phyloP scores from a whole-genome alignment of 1,140 invertebrate species.

The Conopomorpha cramerella region DNA sequence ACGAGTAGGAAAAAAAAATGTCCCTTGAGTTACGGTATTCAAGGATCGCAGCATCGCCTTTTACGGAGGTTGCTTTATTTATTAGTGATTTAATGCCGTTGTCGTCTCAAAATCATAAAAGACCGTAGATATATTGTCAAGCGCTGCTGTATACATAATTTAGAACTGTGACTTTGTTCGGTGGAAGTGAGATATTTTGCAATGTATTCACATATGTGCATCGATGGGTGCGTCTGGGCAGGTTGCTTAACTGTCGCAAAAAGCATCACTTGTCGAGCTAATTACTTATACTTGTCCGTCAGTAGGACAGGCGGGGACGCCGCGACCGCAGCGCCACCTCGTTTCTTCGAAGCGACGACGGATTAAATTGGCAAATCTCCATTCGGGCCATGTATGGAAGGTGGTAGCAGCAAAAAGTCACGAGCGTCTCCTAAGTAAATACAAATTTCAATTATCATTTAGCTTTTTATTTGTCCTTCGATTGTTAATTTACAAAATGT shows the following conservation, averaged over 20 bases:
- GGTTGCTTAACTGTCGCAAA: conserved; percentile 10
- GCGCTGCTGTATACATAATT: no score
- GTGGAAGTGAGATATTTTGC: no score
- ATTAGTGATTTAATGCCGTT: neutral
- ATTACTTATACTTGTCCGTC: conserved; percentile 22
- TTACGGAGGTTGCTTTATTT: neutral
- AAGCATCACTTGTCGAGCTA: conserved; percentile 16
- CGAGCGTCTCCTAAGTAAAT: conserved; percentile 32
- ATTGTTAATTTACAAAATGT: conserved; percentile 40
- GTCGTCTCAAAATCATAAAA: no score
- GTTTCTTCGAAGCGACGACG: conserved; percentile 25
- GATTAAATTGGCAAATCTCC: conserved; percentile 49
- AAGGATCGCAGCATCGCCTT: neutral
- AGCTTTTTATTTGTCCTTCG: conserved; percentile 40
- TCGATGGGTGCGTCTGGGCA: no score
- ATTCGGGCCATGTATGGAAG: conserved; percentile 28
- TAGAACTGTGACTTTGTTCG: no score
- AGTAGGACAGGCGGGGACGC: conserved; percentile 14
- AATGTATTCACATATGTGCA: no score
- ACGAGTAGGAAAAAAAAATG: conserved; percentile 21
- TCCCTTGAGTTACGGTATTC: conserved; percentile 17
- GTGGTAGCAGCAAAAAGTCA: conserved; percentile 36
- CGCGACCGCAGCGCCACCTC: conserved; percentile 19
- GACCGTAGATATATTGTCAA: no score
- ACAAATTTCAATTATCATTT: conserved; percentile 56